Conservation (phyloP, 2,888 invertebrate genomes). For the Melanargia galathea region DNA sequence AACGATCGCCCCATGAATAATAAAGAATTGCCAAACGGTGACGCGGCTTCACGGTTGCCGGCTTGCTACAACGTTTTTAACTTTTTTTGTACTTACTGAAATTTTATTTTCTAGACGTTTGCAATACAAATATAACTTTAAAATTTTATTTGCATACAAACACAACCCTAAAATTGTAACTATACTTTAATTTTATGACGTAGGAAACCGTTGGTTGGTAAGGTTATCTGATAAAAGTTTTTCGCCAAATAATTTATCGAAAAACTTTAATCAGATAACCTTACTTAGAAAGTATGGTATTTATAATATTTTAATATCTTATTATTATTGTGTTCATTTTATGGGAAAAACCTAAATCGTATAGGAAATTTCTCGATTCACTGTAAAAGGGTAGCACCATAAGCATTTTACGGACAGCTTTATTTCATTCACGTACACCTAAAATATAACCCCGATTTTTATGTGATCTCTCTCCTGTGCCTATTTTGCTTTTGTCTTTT, state of each 20-base stretch:
- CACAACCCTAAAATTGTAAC: too few relatives aligned
- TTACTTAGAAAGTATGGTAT: too few relatives aligned
- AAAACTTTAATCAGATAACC: too few relatives aligned
- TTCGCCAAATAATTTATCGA: too few relatives aligned
- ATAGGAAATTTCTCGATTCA: constrained; percentile 41
- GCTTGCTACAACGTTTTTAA: constrained; percentile 49
- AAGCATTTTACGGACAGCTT: constrained; percentile 50
- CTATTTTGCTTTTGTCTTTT: constrained; percentile 57
- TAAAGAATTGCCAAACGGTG: constrained; percentile 76
- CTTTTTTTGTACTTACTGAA: not conserved
- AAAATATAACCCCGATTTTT: constrained; percentile 80
- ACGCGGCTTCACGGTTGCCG: constrained; percentile 50
- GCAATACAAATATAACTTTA: too few relatives aligned
- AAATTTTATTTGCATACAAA: not conserved
- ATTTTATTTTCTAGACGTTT: too few relatives aligned
- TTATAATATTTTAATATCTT: too few relatives aligned
- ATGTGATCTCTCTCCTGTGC: constrained; percentile 61
- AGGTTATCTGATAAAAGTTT: too few relatives aligned
- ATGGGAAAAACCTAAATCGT: too few relatives aligned
- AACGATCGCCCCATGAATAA: constrained; percentile 80
- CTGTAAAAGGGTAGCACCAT: constrained; percentile 48
- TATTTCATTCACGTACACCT: constrained; percentile 77
- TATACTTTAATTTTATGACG: too few relatives aligned
- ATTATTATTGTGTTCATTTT: too few relatives aligned
- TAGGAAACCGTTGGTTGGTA: too few relatives aligned